These are phyloP conservation scores for Epiblema foenella DNA, from an alignment of 2,888 invertebrate genomes.

Conservation along the genomic window DNA sequence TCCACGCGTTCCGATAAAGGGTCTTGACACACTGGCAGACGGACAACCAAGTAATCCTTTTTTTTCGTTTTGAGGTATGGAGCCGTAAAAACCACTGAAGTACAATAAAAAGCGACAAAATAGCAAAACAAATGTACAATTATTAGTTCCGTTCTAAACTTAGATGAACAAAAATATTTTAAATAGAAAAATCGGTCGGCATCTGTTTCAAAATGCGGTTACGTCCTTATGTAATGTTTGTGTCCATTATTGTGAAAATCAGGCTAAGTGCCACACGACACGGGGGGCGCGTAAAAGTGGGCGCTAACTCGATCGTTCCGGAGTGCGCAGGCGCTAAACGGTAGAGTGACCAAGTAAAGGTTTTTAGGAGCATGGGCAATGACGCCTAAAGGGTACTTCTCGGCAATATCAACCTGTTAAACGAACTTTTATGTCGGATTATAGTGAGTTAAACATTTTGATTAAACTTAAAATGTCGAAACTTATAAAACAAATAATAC, in stretches of 20 bases:
- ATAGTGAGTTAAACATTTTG: too few species aligned
- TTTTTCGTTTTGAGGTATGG: too few species aligned
- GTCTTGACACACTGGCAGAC: too few species aligned
- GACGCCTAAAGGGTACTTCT: neutral
- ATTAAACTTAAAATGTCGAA: too few species aligned
- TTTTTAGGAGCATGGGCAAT: neutral
- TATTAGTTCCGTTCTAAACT: neutral
- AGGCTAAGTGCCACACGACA: constrained; percentile 36
- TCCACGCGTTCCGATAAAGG: too few species aligned
- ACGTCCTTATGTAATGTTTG: constrained; percentile 10
- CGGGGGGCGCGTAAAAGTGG: constrained; percentile 65
- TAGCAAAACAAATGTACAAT: neutral
- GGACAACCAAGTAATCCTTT: too few species aligned
- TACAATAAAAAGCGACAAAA: neutral
- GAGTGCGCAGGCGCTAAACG: constrained; percentile 65
- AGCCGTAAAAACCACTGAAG: too few species aligned
- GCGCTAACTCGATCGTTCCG: constrained; percentile 73
- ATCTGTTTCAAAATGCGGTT: neutral
- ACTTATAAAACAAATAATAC: too few species aligned
- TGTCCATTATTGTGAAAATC: constrained; percentile 19
- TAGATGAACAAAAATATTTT: neutral
- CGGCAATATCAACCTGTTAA: neutral
- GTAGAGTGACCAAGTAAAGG: constrained; percentile 45
- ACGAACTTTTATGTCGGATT: too few species aligned
- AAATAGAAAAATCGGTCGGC: neutral